A percentile compares a stretch with the other conserved stretches of the same genome.
Evolutionary conservation across 1,140 invertebrate species (phyloP).

Genomic region (Monochamus saltuarius): DNA sequence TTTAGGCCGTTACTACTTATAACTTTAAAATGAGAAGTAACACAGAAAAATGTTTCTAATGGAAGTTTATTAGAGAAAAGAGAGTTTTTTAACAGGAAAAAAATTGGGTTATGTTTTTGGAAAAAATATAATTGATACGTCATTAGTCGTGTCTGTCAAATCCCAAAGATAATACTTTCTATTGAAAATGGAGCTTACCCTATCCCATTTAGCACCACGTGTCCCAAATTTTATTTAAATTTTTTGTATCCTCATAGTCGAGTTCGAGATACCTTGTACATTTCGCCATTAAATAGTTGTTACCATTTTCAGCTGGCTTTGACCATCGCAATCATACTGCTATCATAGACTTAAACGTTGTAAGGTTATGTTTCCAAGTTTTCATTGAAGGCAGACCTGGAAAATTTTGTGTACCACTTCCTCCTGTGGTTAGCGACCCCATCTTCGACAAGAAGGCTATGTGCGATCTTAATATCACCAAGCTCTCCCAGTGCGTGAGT

Average conservation of each 20-base stretch:
- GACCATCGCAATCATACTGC: conserved; percentile 76
- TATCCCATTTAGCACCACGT: too few species aligned
- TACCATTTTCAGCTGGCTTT: conserved; percentile 76
- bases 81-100: too few species aligned
- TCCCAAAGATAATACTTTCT: too few species aligned
- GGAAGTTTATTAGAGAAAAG: too few species aligned
- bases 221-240: too few species aligned
- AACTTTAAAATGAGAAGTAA: too few species aligned
- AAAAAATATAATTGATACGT: too few species aligned
- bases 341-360: conserved; percentile 89
- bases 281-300: background rate
- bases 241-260: background rate
- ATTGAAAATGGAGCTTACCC: too few species aligned
- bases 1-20: too few species aligned
- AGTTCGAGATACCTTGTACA: background rate
- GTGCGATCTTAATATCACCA: conserved; percentile 88
- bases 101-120: too few species aligned
- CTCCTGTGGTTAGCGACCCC: conserved; percentile 83
- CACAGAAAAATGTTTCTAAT: too few species aligned
- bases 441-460: conserved; percentile 97
- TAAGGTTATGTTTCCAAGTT: conserved; percentile 93
- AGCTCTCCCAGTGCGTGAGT: conserved; percentile 79
- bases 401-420: conserved; percentile 74
- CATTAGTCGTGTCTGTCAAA: too few species aligned
- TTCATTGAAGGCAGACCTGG: conserved; percentile 76